These are phyloP conservation scores for Phyllostomus hastatus DNA, from an alignment of 2,113 vertebrate species.

Conservation along the genomic window DNA sequence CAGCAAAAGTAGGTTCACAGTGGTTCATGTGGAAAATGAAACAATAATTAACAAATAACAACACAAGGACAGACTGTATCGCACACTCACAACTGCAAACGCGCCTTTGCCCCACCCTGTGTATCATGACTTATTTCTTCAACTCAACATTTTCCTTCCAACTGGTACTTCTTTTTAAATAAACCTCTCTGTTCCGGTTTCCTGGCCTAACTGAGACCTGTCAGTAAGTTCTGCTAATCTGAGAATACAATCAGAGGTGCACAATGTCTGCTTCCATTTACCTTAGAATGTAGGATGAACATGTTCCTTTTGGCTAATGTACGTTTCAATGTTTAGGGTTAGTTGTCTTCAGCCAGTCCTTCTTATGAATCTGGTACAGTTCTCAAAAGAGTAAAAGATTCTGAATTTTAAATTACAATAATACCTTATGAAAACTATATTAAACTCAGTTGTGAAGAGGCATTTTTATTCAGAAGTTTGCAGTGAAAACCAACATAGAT, in stretches of 20 bases:
- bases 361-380: not conserved
- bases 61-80: not conserved
- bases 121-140: not conserved
- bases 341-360: not conserved
- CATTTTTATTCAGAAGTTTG: not conserved
- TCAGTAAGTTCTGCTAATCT: not conserved
- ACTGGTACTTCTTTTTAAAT: not conserved
- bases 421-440: not conserved
- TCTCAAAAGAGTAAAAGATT: not conserved
- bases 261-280: not conserved
- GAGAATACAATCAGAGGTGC: not conserved
- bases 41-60: not conserved
- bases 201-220: not conserved
- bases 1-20: not conserved
- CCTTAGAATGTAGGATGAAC: not conserved
- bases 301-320: not conserved
- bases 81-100: not conserved
- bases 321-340: not conserved
- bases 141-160: not conserved
- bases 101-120: not conserved
- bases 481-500: not conserved
- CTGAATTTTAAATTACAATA: not conserved
- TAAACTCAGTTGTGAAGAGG: not conserved
- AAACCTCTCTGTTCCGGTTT: not conserved
- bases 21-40: not conserved